A percentile compares a stretch with the other conserved stretches of the same genome.
These are phyloP conservation scores for Hippocampus barbouri DNA, from an alignment of 2,113 vertebrate species.

Conservation along the genomic window DNA sequence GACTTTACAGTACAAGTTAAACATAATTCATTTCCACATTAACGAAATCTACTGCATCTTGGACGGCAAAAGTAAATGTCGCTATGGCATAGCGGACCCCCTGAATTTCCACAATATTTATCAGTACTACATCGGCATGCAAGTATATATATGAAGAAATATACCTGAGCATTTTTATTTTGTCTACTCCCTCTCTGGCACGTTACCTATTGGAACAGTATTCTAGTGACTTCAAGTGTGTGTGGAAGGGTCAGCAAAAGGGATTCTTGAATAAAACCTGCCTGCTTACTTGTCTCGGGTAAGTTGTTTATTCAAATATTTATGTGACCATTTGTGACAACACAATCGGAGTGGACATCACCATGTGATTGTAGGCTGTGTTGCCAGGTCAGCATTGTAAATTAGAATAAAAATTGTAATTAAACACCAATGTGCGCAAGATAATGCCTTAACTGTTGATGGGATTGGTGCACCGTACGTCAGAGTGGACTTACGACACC, in stretches of 20 bases:
- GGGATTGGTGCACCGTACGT: not conserved
- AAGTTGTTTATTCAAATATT: slow-evolving; percentile 68
- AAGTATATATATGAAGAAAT: too few relatives aligned
- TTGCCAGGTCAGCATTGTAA: not conserved
- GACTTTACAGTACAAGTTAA: too few relatives aligned
- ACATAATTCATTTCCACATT: too few relatives aligned
- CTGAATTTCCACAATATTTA: too few relatives aligned
- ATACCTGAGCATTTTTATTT: too few relatives aligned
- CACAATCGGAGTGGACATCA: slow-evolving; percentile 20
- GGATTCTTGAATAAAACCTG: slow-evolving; percentile 45
- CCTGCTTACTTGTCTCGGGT: slow-evolving; percentile 57
- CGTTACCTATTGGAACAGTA: too few relatives aligned
- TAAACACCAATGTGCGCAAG: not conserved
- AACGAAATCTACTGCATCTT: too few relatives aligned
- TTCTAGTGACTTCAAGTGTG: too few relatives aligned
- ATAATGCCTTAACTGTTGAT: not conserved
- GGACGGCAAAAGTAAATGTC: too few relatives aligned
- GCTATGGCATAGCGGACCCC: too few relatives aligned
- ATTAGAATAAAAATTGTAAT: not conserved
- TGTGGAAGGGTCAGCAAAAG: slow-evolving; percentile 19
- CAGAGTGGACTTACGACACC: slow-evolving; percentile 2
- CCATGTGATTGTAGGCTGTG: slow-evolving; percentile 8
- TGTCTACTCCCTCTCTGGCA: too few relatives aligned
- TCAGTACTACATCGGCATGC: too few relatives aligned
- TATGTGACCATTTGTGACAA: slow-evolving; percentile 48